Percentiles rank a stretch among this genome's conserved stretches.
These are phyloP conservation scores for Agapostemon virescens DNA, from an alignment of 2,888 invertebrate species.

Conservation along the genomic window DNA sequence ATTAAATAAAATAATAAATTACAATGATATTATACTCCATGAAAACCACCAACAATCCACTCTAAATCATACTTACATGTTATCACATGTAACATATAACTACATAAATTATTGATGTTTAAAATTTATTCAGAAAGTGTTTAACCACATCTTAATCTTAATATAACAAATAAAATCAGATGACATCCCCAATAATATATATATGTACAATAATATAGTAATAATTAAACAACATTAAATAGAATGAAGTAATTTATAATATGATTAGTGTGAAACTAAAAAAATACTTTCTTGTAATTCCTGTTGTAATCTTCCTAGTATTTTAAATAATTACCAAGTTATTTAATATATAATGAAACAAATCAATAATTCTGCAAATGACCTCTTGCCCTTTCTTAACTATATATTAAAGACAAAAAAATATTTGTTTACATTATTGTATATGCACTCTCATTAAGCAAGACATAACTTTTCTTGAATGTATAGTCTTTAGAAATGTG, in stretches of 20 bases:
- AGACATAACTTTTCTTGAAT: not conserved
- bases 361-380: conserved; percentile 50
- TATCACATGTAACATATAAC: conserved; percentile 29
- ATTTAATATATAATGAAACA: not conserved
- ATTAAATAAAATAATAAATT: conserved; percentile 16
- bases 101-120: conserved; percentile 3
- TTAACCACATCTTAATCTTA: not conserved
- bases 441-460: not conserved
- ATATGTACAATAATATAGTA: not conserved
- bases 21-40: not conserved
- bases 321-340: not conserved
- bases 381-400: conserved; percentile 46
- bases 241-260: not conserved
- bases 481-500: not conserved
- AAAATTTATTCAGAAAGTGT: not conserved
- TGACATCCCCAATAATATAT: not conserved
- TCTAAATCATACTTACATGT: conserved; percentile 40
- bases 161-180: not conserved
- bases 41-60: not conserved
- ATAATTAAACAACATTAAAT: not conserved
- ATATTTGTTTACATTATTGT: conserved; percentile 15
- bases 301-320: not conserved
- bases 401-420: not conserved
- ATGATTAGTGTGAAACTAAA: not conserved
- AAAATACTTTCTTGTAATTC: conserved; percentile 2